Evolutionary conservation across 2,888 invertebrate species (phyloP).

Genomic region (Melipona bicolor): DNA sequence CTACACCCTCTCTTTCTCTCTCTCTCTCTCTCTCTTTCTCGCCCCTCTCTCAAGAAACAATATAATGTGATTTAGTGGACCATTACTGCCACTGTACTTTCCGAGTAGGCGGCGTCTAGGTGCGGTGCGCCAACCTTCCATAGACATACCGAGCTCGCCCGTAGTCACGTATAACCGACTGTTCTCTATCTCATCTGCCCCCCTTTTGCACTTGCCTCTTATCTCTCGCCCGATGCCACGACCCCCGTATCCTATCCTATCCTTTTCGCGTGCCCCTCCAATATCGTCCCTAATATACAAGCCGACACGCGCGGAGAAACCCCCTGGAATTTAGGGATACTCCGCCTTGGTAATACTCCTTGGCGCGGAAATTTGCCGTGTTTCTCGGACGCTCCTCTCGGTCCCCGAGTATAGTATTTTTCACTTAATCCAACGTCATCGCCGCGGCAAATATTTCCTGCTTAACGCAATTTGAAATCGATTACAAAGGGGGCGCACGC

Average conservation of each 20-base stretch:
- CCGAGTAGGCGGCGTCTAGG: constrained; percentile 73
- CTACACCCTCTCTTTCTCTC: constrained; percentile 34
- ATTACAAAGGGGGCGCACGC: neutral
- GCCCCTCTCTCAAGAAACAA: constrained; percentile 79
- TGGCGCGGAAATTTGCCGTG: too few relatives aligned
- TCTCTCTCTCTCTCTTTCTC: constrained; percentile 24
- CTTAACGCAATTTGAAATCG: neutral
- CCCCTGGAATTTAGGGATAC: neutral
- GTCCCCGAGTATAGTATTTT: neutral
- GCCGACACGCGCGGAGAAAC: constrained; percentile 5
- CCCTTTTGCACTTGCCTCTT: constrained; percentile 20
- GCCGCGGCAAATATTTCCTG: neutral
- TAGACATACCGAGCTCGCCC: constrained; percentile 66
- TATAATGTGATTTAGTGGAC: constrained; percentile 83
- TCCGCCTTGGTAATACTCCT: too few relatives aligned
- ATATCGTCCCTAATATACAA: constrained; percentile 45
- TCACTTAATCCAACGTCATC: neutral
- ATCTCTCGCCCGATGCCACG: constrained; percentile 18
- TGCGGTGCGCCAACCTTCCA: constrained; percentile 72
- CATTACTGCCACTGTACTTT: constrained; percentile 82
- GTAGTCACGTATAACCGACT: constrained; percentile 74
- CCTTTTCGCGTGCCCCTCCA: constrained; percentile 11
- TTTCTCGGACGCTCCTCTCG: neutral
- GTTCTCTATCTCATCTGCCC: constrained; percentile 70
- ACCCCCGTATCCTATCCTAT: neutral